Evolutionary conservation across 2,797 vertebrate species (phyloP).

Genomic region (Rhinichthys osculus): DNA sequence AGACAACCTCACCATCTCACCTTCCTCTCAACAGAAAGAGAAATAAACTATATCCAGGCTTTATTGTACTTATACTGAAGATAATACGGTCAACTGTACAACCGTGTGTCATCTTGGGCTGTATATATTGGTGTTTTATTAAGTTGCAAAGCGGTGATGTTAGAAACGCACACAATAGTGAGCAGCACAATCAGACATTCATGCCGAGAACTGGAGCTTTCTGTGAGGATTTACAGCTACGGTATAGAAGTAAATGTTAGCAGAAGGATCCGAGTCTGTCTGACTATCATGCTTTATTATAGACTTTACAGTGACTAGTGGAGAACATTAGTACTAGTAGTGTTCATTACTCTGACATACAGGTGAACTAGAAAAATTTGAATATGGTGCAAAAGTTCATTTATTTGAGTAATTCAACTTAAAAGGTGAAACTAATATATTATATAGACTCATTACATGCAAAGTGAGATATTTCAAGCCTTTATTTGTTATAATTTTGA

Average conservation of each 20-base stretch:
- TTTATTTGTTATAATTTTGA: too few relatives aligned
- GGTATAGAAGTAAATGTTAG: constrained; percentile 65
- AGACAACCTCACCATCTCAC: constrained; percentile 49
- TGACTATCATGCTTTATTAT: constrained; percentile 71
- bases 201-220: constrained; percentile 65
- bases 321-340: constrained; percentile 46
- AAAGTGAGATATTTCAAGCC: too few relatives aligned
- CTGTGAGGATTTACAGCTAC: constrained; percentile 75
- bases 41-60: constrained; percentile 47
- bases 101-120: constrained; percentile 58
- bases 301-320: constrained; percentile 62
- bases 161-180: constrained; percentile 45
- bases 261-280: constrained; percentile 54
- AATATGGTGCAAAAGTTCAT: too few relatives aligned
- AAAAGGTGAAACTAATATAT: too few relatives aligned
- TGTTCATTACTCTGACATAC: constrained; percentile 40
- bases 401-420: too few relatives aligned
- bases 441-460: too few relatives aligned
- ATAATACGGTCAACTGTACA: constrained; percentile 43
- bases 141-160: constrained; percentile 51
- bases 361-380: too few relatives aligned
- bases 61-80: constrained; percentile 50
- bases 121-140: constrained; percentile 53
- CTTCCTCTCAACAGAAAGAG: constrained; percentile 44
- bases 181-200: constrained; percentile 60